Percentiles rank a stretch among this genome's conserved stretches.
These are phyloP conservation scores for Diaprepes abbreviatus DNA, from an alignment of 2,888 invertebrate species.

Conservation along the genomic window DNA sequence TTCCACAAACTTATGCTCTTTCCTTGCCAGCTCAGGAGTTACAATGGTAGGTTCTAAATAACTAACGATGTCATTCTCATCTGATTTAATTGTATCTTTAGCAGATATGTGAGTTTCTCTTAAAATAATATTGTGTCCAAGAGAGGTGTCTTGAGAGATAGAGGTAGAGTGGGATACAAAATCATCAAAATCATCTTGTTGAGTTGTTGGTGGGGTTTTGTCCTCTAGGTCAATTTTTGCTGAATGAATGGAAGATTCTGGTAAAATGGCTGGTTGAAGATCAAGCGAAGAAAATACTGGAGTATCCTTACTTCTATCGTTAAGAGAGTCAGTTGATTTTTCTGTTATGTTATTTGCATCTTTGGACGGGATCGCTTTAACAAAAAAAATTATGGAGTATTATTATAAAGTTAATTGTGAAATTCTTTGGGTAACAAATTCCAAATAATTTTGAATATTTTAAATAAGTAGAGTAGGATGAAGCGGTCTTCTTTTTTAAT, in stretches of 20 bases:
- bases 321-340: conserved; percentile 1
- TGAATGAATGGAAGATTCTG: background rate
- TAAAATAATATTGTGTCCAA: conserved; percentile 56
- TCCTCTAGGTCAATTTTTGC: conserved; percentile 4
- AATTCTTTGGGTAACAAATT: too few relatives aligned
- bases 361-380: conserved; percentile 12
- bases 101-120: conserved; percentile 65
- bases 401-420: too few relatives aligned
- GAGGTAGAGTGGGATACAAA: conserved; percentile 68
- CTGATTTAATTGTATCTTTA: conserved; percentile 35
- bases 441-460: too few relatives aligned
- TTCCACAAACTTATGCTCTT: conserved; percentile 46
- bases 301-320: background rate
- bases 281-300: background rate
- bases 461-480: too few relatives aligned
- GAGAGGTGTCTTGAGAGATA: conserved; percentile 28
- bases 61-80: conserved; percentile 52
- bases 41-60: conserved; percentile 61
- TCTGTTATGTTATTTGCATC: background rate
- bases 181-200: conserved; percentile 65
- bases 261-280: conserved; percentile 7
- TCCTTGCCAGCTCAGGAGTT: conserved; percentile 60
- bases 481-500: too few relatives aligned
- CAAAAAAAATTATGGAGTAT: conserved; percentile 2
- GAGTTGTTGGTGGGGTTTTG: conserved; percentile 10